Base-by-base conservation (phyloP, 2,888 invertebrate species). In the Tinea pellionella region DNA sequence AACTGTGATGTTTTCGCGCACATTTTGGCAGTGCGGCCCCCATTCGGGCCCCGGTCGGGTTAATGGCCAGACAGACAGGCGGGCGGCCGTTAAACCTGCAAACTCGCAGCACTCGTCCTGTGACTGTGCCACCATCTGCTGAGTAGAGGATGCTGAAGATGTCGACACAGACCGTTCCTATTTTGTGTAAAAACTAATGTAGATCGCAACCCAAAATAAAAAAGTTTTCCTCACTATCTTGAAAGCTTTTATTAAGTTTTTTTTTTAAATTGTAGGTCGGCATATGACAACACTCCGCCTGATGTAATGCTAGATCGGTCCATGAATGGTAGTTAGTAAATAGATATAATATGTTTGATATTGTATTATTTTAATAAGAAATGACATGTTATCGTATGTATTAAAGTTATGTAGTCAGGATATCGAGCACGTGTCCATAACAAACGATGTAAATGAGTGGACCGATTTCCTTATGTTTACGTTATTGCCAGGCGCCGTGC, bases 1-100 rank as follows among this genome's bases (percentile, higher is more conserved):
- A n/a, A 37, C 16, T 37, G 55, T 37, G 18, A 55, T 29, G 66
- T 81, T 84, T 84, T 84, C 83, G 83, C 81, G 80, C 80, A 74
- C 74, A 75, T 73, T 78, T 74, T 71, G 67, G 70, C 42, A 13
- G 65, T 69, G 62, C 65, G 66, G 77, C 77, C 78, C 80, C 83
- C 80, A 79, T 16, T 43, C 32, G 32, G 78, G 73, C 77, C 83
- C 80, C 80, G 82, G 83, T 69, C 84, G 86, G 86, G 85, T 87
- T 83, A 87, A 87, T 78, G 87, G 82, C 86, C 87, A 86, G 87
- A 86, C 87, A 86, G 87, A 85, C 86, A 77, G 79, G 72, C 78
- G 75, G 79, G 73, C 78, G 80, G 86, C 83, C 87, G 84, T 84
- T 86, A 85, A 84, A 85, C 86, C 79, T 85, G 80, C 13, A 15